Conservation (phyloP, 2,797 vertebrate species). For the Meriones psammophilus region DNA sequence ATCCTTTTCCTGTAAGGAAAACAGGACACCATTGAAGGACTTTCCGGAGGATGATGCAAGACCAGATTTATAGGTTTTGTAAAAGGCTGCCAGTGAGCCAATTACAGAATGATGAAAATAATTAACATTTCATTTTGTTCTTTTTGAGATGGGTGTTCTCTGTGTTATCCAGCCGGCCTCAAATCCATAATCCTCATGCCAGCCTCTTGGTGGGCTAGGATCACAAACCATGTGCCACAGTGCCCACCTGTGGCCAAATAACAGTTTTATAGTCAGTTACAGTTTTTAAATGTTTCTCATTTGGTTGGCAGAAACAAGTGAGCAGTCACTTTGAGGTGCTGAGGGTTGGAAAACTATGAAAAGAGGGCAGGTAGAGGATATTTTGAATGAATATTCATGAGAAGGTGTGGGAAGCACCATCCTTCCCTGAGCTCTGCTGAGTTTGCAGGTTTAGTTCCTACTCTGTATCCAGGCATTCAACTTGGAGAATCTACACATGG, state of each 20-base stretch:
- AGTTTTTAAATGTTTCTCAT: constrained; percentile 27
- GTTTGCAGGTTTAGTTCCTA: not conserved
- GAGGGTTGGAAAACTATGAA: not conserved
- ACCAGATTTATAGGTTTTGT: constrained; percentile 34
- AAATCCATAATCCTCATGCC: not conserved
- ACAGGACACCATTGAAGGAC: not conserved
- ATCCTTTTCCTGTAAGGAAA: constrained; percentile 7
- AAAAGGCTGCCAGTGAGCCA: constrained; percentile 4
- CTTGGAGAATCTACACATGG: not conserved
- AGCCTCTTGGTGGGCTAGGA: not conserved
- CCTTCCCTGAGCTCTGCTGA: not conserved
- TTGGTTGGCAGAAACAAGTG: not conserved
- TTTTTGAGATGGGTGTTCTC: not conserved
- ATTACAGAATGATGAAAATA: not conserved
- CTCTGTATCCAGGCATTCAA: not conserved
- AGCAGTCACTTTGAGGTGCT: not conserved
- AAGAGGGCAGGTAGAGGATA: not conserved
- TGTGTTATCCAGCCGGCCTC: not conserved
- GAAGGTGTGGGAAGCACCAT: not conserved
- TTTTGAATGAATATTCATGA: not conserved
- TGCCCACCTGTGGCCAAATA: not conserved
- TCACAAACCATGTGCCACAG: not conserved
- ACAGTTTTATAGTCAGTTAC: not conserved
- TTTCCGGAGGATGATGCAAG: not conserved
- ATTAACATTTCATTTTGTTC: not conserved